Evolutionary conservation across 2,888 invertebrate species (phyloP), one percentile per base, ranked within the genome.

Genomic region (Itoplectis maculator): DNA sequence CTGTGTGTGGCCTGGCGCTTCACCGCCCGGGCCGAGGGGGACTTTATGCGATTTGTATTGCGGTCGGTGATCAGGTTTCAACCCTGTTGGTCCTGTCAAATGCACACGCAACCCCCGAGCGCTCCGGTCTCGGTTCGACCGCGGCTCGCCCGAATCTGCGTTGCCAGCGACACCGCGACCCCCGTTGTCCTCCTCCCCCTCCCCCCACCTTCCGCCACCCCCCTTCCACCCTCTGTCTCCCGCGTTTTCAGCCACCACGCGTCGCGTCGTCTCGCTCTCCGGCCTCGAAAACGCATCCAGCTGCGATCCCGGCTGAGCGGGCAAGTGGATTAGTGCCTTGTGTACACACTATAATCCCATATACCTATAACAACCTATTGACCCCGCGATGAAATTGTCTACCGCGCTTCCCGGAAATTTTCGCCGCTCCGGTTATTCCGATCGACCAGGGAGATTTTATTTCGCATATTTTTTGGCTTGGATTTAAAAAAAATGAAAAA

Each of bases 51-150:
- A 89, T 90, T 89, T 89, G 87, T 86, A 88, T 86, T 87, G 90
- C 85, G 90, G 88, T 88, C 77, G 69, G 84, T 84, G 83, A 84
- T 78, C 82, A 70, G 80, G 86, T 86, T 85, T 86, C 87, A 84
- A 84, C 86, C 85, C 87, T 88, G 87, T 89, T 89, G 87, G 88
- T 77, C 87, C 87, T 88, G 90, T 90, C 90, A 90, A 89, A 88
- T 87, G 85, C 88, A 87, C 69, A 80, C 84, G 81, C 80, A 82
- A n/a, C 70, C 76, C 78, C 59, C 73, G n/a, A n/a, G 51, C 45
- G 65, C 47, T 72, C 63, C n/a, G n/a, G 73, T 77, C 61, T 79
- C 66, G 82, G 80, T 80, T 80, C 79, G 56, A 76, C 18, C 70
- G 51, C 79, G 3, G 51, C 79, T 82, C 79, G 79, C 76, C 63